Percentiles rank a stretch among this genome's conserved stretches.
Conservation (phyloP, 2,888 invertebrate genomes). For the Tiliacea citrago region DNA sequence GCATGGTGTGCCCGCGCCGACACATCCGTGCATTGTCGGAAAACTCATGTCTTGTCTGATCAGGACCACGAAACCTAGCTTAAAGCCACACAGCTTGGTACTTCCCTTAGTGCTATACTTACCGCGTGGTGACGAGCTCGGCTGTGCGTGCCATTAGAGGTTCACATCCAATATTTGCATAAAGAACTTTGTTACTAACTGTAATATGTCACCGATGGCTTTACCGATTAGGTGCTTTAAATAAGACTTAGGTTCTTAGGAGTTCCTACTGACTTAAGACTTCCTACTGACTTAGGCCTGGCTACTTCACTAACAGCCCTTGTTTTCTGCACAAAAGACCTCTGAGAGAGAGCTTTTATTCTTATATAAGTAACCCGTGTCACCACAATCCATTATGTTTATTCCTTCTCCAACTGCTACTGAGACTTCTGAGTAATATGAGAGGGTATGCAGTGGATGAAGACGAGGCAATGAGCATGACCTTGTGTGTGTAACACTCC, state of each 20-base stretch:
- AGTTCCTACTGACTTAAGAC: not conserved
- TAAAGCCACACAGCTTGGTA: not conserved
- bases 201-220: not conserved
- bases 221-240: not conserved
- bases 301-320: not conserved
- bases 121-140: not conserved
- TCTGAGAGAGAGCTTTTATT: not conserved
- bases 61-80: not conserved
- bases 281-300: too few relatives aligned
- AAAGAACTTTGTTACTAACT: not conserved
- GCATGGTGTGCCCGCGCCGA: constrained; percentile 21
- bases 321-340: too few relatives aligned
- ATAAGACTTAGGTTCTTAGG: not conserved
- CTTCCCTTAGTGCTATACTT: not conserved
- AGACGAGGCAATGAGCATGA: not conserved
- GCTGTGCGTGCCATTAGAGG: not conserved
- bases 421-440: not conserved
- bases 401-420: not conserved
- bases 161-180: not conserved
- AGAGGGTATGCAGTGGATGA: too few relatives aligned
- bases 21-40: not conserved
- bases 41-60: not conserved
- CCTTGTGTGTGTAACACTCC: not conserved
- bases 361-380: not conserved
- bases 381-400: not conserved